Base-by-base conservation (phyloP, 2,888 invertebrate genomes). In the Timema podura region DNA sequence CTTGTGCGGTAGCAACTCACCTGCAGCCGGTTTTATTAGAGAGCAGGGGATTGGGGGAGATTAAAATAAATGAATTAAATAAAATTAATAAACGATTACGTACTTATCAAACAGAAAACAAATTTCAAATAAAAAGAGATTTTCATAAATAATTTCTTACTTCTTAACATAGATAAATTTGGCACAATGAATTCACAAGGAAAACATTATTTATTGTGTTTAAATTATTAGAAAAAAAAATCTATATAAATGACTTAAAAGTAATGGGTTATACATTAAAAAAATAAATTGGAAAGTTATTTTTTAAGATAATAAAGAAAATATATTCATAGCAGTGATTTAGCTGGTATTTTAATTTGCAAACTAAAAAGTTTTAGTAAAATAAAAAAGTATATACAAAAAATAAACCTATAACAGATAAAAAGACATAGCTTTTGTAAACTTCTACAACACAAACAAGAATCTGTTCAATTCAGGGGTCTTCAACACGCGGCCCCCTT, bases 181-280 rank as follows among this genome's bases (percentile, higher is more conserved):
- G 73, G 73, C 73, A 73, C 73, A 68, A 68, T 68, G 73, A 73
- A 73, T 73, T 71, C 73, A 73, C 73, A 69, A 66, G 65, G 46
- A 67, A 65, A 61, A 73, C 70, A 70, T 67, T 45, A 54, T 68
- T 59, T 57, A 70, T 48, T 66, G 59, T 59, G 7, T 48, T 65
- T 13, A 65, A 68, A 69, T 70, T 67, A 70, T 61, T 70, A 64
- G 1, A 30, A 30, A 30, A 48, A 61, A 61, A 61, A 67, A 59
- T 68, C 48, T 64, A 64, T 68, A 61, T 13, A 57, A 61, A 45
- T 61, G 13, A 61, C 15, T 5, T 11, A 54, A 10, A 54, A 54
- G 15, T n/a, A 57, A 57, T 8, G 30, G 15, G 9, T 57, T 13
- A n/a, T 61, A 30, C 5, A 61, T 44, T 10, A 61, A 61, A 61